phyloP scores from a whole-genome alignment of 2,888 invertebrate genomes.

The Nomada fucata region DNA sequence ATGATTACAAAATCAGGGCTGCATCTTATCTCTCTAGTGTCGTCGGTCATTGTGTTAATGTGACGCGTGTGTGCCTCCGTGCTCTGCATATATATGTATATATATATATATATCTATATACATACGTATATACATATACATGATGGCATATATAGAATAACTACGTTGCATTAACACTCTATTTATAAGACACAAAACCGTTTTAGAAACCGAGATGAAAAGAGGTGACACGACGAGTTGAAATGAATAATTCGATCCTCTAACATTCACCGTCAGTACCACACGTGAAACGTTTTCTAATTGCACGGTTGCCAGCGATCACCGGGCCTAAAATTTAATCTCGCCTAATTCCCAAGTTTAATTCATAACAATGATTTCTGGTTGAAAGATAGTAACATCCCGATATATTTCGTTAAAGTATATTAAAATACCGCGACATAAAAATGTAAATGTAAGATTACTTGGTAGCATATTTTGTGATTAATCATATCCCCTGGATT shows the following conservation, averaged over 20 bases:
- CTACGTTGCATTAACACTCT: slow-evolving; percentile 45
- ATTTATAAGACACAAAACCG: slow-evolving; percentile 47
- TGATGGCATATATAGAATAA: slow-evolving; percentile 6
- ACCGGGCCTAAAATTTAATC: neutral
- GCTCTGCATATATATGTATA: neutral
- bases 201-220: slow-evolving; percentile 33
- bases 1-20: slow-evolving; percentile 16
- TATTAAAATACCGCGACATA: neutral
- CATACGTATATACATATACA: neutral
- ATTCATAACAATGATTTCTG: neutral
- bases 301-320: neutral
- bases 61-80: neutral
- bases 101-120: neutral
- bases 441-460: too few species aligned
- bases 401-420: neutral
- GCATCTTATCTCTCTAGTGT: neutral
- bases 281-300: neutral
- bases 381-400: neutral
- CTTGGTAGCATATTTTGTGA: too few species aligned
- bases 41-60: neutral
- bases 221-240: slow-evolving; percentile 16
- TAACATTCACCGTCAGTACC: neutral
- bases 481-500: neutral
- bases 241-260: slow-evolving; percentile 1
- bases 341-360: neutral